Evolutionary conservation across 1,140 invertebrate species (phyloP).

Genomic region (Drosophila rhopaloa): DNA sequence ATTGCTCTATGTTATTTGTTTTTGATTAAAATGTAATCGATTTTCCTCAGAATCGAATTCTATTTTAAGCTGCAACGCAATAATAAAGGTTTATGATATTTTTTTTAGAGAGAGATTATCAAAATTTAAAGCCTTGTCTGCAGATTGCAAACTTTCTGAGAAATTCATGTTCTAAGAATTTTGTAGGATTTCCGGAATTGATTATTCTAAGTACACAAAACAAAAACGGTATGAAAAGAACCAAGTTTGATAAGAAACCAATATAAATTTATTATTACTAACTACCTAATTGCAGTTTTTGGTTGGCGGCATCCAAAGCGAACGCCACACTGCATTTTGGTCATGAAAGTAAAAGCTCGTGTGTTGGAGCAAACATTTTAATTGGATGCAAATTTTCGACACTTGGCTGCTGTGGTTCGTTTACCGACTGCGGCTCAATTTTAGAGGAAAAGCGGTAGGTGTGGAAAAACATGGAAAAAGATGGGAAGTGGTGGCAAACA

Average conservation of each 20-base stretch:
- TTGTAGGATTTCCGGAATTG: background rate
- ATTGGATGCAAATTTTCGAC: constrained; percentile 71
- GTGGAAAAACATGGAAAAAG: background rate
- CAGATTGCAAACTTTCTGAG: background rate
- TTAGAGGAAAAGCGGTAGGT: constrained; percentile 1
- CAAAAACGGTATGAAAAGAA: no score
- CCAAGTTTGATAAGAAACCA: constrained; percentile 21
- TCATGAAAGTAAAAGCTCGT: constrained; percentile 18
- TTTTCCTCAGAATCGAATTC: background rate
- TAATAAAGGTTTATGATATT: background rate
- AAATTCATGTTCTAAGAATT: background rate
- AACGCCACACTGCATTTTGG: constrained; percentile 16
- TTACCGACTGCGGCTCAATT: constrained; percentile 36
- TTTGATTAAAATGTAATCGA: background rate
- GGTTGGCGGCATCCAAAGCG: constrained; percentile 14
- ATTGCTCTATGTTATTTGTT: background rate
- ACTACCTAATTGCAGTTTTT: constrained; percentile 16
- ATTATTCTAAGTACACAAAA: no score
- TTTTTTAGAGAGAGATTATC: background rate
- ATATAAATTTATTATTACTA: constrained; percentile 27
- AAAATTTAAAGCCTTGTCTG: background rate
- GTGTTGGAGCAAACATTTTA: constrained; percentile 55
- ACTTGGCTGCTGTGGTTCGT: constrained; percentile 44
- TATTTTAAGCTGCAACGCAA: background rate
- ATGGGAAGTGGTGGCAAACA: constrained; percentile 21